These are phyloP conservation scores for Caenorhabditis sp. DNA, from an alignment of 2,888 invertebrate genomes.

Conservation along the genomic window DNA sequence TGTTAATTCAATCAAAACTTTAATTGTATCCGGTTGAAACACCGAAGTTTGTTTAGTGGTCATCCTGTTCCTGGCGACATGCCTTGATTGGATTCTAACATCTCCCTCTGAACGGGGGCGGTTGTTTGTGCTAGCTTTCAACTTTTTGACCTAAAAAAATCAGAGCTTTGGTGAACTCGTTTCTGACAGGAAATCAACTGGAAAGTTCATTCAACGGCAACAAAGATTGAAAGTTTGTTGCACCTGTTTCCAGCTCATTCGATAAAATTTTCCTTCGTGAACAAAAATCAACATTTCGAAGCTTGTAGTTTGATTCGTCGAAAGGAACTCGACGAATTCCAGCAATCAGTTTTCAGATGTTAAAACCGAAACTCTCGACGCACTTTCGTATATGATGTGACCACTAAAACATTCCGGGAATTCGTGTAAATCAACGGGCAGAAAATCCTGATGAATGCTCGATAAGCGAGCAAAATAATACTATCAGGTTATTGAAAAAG, in stretches of 20 bases:
- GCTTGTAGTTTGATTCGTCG: neutral
- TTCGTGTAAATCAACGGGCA: neutral
- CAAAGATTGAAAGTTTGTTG: neutral
- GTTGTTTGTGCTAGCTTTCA: neutral
- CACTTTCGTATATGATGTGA: too few relatives aligned
- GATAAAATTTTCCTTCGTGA: constrained; percentile 2
- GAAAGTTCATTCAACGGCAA: constrained; percentile 4
- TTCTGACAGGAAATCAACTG: neutral
- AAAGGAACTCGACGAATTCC: too few relatives aligned
- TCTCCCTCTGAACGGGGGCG: constrained; percentile 8
- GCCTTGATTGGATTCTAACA: constrained; percentile 19
- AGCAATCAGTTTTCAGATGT: neutral
- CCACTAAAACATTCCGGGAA: too few relatives aligned
- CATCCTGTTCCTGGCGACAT: neutral
- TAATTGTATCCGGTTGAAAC: neutral
- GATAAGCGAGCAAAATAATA: neutral
- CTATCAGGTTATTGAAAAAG: too few relatives aligned
- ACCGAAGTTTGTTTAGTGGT: constrained; percentile 23
- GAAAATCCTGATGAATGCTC: neutral
- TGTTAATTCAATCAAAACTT: constrained; percentile 1
- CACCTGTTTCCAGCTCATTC: neutral
- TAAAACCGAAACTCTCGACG: too few relatives aligned
- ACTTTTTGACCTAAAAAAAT: neutral
- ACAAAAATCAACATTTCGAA: neutral
- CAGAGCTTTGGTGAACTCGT: neutral